phyloP scores from a whole-genome alignment of 1,140 invertebrate species.

The Hirudo medicinalis region DNA sequence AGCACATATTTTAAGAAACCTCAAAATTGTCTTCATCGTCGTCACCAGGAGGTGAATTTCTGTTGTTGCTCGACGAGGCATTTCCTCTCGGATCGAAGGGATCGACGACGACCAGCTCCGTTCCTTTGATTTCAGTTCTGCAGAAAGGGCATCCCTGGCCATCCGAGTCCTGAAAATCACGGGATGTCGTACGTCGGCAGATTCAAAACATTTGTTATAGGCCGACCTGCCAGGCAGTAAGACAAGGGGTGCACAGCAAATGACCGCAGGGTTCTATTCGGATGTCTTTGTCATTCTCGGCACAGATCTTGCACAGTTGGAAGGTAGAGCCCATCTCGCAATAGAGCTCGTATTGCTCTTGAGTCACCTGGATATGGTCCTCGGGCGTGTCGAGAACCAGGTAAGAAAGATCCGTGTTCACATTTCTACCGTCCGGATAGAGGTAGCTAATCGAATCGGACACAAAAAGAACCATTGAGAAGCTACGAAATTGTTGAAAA shows the following conservation, averaged over 20 bases:
- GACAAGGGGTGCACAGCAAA: conserved; percentile 87
- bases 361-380: conserved; percentile 88
- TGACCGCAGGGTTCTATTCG: conserved; percentile 97
- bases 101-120: conserved; percentile 76
- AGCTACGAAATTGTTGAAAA: not conserved
- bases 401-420: conserved; percentile 69
- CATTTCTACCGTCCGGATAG: conserved; percentile 82
- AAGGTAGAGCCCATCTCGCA: conserved; percentile 99
- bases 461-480: not conserved
- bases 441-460: conserved; percentile 40
- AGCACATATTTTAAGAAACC: conserved; percentile 29
- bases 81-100: conserved; percentile 39
- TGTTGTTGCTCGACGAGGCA: conserved; percentile 1
- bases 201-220: not conserved
- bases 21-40: conserved; percentile 65
- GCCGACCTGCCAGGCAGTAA: conserved; percentile 44
- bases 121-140: conserved; percentile 95
- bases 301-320: conserved; percentile 98
- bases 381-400: conserved; percentile 50
- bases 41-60: conserved; percentile 14
- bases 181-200: too few species aligned
- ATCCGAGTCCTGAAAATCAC: conserved; percentile 66
- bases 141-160: conserved; percentile 97
- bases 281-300: conserved; percentile 97
- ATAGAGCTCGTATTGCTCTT: conserved; percentile 98